Evolutionary conservation across 1,140 invertebrate genomes (phyloP), one percentile per base, ranked within the genome.

Genomic region (Aculops lycopersici): DNA sequence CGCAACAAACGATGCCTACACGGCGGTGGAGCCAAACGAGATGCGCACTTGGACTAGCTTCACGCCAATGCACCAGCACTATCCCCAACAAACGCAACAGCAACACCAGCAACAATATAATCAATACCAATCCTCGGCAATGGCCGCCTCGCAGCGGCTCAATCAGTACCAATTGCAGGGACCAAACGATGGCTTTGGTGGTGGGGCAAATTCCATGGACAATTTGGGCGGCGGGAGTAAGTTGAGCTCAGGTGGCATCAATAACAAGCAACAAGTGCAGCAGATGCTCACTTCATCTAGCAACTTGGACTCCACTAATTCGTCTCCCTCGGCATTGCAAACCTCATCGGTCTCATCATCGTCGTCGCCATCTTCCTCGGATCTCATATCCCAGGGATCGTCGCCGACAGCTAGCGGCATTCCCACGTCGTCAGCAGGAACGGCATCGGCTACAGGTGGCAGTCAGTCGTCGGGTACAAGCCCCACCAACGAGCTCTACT

Each of bases 71-170:
- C 24, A 31, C 38, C 19, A 24, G 31, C 21, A 13, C n/a, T 24
- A 14, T 20, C n/a, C 36, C 40, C 19, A 13, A 49, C 41, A 42
- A 39, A 41, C 24, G 46, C 39, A 38, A 41, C 21, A 31, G 39
- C 39, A 36, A 39, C 20, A 37, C 15, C n/a, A n/a, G n/a, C n/a
- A n/a, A n/a, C n/a, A n/a, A n/a, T n/a, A n/a, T n/a, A n/a, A n/a
- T n/a, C n/a, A n/a, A n/a, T n/a, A n/a, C n/a, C n/a, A n/a, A n/a
- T n/a, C n/a, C n/a, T n/a, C n/a, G n/a, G n/a, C n/a, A n/a, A n/a
- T n/a, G n/a, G n/a, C n/a, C n/a, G n/a, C n/a, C n/a, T n/a, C n/a
- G n/a, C n/a, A n/a, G n/a, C n/a, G n/a, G n/a, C n/a, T n/a, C n/a
- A n/a, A n/a, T n/a, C n/a, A n/a, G n/a, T n/a, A n/a, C n/a, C n/a